phyloP scores from a whole-genome alignment of 2,113 vertebrate species.

The Glareola pratincola region DNA sequence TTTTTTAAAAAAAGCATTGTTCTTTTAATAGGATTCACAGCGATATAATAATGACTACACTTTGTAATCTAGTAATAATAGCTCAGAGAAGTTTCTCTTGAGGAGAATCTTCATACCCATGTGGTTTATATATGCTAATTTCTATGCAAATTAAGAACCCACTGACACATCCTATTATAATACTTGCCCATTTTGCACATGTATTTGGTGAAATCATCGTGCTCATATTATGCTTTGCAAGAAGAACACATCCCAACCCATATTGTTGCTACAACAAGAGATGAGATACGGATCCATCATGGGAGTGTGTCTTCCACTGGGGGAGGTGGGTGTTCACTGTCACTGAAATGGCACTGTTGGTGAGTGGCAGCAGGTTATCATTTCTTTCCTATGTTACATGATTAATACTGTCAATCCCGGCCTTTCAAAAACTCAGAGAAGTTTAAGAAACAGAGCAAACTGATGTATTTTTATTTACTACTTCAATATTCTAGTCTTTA shows the following conservation, averaged over 20 bases:
- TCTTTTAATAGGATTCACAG: background rate
- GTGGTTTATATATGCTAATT: constrained; percentile 23
- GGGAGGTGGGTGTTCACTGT: background rate
- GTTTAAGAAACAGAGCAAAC: background rate
- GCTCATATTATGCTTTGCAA: background rate
- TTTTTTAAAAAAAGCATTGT: background rate
- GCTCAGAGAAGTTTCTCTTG: background rate
- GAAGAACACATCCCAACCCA: background rate
- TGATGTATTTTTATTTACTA: background rate
- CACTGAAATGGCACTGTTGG: background rate
- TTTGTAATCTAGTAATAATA: background rate
- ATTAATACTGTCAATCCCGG: background rate
- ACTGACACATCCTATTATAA: constrained; percentile 32
- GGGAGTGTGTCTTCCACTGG: background rate
- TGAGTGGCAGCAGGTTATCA: constrained; percentile 34
- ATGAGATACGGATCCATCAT: background rate
- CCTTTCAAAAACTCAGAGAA: background rate
- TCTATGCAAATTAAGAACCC: constrained; percentile 19
- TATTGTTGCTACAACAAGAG: background rate
- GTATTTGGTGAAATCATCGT: constrained; percentile 3
- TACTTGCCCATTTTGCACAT: background rate
- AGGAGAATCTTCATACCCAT: background rate
- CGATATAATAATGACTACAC: background rate
- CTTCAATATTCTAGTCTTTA: background rate
- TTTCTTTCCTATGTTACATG: background rate